Evolutionary conservation across 1,140 invertebrate genomes (phyloP).

Genomic region (Papilio xuthus): DNA sequence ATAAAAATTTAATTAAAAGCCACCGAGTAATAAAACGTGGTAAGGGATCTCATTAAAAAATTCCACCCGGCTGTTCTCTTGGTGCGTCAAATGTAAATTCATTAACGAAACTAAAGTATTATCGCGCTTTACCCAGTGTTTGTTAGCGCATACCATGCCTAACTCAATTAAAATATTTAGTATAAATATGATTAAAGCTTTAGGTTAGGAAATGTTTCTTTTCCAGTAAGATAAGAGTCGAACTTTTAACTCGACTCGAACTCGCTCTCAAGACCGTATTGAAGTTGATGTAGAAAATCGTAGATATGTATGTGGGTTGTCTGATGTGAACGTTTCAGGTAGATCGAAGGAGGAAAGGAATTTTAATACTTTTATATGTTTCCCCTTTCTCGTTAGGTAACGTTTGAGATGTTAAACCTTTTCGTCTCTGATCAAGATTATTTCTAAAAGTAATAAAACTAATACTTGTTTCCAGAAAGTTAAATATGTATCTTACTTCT

Average conservation of each 20-base stretch:
- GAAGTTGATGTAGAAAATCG: not conserved
- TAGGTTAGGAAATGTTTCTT: not conserved
- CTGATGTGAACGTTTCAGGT: not conserved
- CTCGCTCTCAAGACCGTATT: not conserved
- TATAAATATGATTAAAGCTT: not conserved
- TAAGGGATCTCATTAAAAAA: conserved; percentile 36
- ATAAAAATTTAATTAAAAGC: conserved; percentile 32
- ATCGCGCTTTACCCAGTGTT: not conserved
- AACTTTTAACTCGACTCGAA: not conserved
- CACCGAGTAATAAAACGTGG: conserved; percentile 5
- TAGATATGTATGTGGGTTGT: not conserved
- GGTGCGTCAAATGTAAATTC: conserved; percentile 24
- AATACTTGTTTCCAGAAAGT: not conserved
- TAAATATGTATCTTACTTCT: too few relatives aligned
- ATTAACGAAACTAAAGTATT: conserved; percentile 20
- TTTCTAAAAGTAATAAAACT: not conserved
- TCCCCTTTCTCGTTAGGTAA: conserved; percentile 1
- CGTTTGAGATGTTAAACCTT: not conserved
- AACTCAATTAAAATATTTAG: not conserved
- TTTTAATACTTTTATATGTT: conserved; percentile 8
- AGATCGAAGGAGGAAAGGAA: not conserved
- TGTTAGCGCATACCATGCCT: not conserved
- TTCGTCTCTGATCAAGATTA: not conserved
- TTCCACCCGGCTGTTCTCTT: conserved; percentile 33
- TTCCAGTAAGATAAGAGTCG: not conserved